phyloP scores from a whole-genome alignment of 2,113 vertebrate genomes.

The Urocolius indicus region DNA sequence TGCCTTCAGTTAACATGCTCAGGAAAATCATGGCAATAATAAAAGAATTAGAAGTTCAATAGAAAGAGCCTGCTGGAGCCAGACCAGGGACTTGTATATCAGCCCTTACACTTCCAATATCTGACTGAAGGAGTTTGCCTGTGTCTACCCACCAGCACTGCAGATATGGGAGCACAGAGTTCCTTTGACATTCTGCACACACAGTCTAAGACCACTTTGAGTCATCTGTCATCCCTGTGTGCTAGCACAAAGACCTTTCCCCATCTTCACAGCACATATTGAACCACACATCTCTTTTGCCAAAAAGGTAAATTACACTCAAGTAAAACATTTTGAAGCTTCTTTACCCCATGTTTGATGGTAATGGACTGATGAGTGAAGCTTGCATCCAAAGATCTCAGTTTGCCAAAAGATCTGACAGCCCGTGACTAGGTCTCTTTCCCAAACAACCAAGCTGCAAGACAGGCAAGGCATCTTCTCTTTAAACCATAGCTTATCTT shows the following conservation, averaged over 20 bases:
- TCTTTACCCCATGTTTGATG: background rate
- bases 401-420: background rate
- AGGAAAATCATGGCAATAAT: background rate
- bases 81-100: background rate
- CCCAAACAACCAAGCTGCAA: background rate
- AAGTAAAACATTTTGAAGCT: background rate
- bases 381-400: background rate
- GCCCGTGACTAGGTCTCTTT: background rate
- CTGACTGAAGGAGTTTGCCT: fast-evolving
- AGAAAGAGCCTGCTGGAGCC: background rate
- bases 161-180: background rate
- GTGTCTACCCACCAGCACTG: no score
- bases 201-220: background rate
- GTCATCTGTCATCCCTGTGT: background rate
- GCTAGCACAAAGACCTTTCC: background rate
- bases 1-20: background rate
- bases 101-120: fast-evolving
- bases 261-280: background rate
- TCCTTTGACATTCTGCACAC: background rate
- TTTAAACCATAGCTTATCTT: constrained; percentile 38
- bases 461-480: background rate
- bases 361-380: background rate
- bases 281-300: fast-evolving
- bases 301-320: background rate
- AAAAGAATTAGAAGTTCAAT: fast-evolving